A percentile compares a stretch with the other conserved stretches of the same genome.
These are phyloP conservation scores for Pissodes strobi DNA, from an alignment of 1,140 invertebrate species.

Conservation along the genomic window DNA sequence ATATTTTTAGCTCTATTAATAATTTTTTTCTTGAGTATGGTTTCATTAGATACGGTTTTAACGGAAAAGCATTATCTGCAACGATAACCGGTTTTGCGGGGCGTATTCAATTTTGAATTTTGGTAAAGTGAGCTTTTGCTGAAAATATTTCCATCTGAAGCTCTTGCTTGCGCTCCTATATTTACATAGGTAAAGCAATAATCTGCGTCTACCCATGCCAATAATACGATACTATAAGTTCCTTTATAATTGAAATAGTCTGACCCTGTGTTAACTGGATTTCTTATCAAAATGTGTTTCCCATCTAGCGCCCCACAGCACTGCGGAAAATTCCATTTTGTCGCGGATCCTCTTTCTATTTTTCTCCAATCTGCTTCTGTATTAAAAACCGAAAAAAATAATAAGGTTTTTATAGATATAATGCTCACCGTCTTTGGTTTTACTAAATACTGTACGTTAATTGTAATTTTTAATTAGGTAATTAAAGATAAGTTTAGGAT, in stretches of 20 bases:
- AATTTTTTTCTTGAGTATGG: not conserved
- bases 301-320: slow-evolving; percentile 57
- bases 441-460: no score
- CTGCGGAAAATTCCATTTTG: slow-evolving; percentile 53
- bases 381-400: not conserved
- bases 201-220: not conserved
- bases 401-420: no score
- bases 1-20: not conserved
- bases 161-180: not conserved
- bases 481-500: no score
- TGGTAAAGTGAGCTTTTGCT: not conserved
- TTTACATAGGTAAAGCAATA: no score
- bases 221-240: slow-evolving; percentile 47
- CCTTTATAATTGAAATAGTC: slow-evolving; percentile 48
- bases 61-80: not conserved
- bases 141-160: not conserved
- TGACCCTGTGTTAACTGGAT: slow-evolving; percentile 24
- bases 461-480: no score
- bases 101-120: not conserved
- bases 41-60: not conserved
- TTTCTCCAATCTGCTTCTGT: slow-evolving; percentile 24
- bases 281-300: slow-evolving; percentile 45
- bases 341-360: slow-evolving; percentile 41
- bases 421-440: no score
- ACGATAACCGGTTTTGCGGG: not conserved